Base-by-base conservation (phyloP, 2,888 invertebrate species). In the Trichopoda pennipes region DNA sequence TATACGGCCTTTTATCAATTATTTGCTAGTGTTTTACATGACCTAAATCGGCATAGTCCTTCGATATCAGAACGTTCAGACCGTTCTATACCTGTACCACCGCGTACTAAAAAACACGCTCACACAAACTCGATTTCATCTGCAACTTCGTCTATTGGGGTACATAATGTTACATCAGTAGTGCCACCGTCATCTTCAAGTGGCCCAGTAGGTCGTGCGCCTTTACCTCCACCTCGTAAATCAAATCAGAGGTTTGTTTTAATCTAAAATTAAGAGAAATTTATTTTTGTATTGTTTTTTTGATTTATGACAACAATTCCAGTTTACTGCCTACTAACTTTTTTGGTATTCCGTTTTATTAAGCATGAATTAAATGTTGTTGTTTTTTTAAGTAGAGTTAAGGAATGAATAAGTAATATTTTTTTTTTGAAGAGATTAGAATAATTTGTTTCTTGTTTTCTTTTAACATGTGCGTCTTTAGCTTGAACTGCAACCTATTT, bases 171-270 rank as follows among this genome's bases (percentile, higher is more conserved):
- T 53, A 60, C 74, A 47, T 69, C 86, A 72, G 68, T 85, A 68
- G 84, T 86, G 63, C 85, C 87, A 76, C 82, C 86, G 77, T 84
- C 86, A 79, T 84, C 85, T 66, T 73, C 85, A 55, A 84, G 85
- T 84, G 85, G 83, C 28, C 85, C 85, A 42, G 79, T 86, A 80
- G 88, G 88, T 81, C 87, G 88, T 74, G 87, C 89, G 80, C 90
- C 90, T 81, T 84, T 90, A 85, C 90, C 90, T 70, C 90, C 90
- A 84, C 90, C 90, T 81, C 87, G 90, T 85, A 88, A 89, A 87
- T 87, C 89, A 81, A 87, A 87, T 85, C 89, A 88, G 86, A 90
- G 90, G 90, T 90, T 89, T 88, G 89, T 89, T 80, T 64, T 44
- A 10, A 56, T 38, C 51, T 68, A n/a, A 49, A 61, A 17, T 74